These are phyloP conservation scores for Mythimna albipuncta DNA, from an alignment of 2,888 invertebrate genomes.

Conservation along the genomic window DNA sequence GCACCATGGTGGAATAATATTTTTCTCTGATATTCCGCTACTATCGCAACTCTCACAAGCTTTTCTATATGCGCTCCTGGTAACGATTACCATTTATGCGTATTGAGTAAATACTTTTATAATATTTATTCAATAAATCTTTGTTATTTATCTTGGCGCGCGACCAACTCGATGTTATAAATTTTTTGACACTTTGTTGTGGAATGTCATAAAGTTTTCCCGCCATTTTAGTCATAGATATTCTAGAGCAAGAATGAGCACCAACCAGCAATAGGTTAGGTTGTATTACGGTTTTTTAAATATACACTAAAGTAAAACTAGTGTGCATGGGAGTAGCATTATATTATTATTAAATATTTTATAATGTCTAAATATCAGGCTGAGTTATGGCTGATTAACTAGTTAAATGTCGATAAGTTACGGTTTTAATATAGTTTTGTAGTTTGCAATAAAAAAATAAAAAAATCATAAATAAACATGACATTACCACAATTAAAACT, in stretches of 20 bases:
- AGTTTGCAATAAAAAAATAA: background rate
- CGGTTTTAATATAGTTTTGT: constrained; percentile 14
- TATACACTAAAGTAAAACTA: background rate
- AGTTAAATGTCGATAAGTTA: background rate
- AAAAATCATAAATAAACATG: background rate
- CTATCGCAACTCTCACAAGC: constrained; percentile 73
- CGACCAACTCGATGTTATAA: constrained; percentile 55
- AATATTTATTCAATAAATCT: constrained; percentile 28
- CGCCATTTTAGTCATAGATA: constrained; percentile 26
- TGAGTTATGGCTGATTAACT: background rate
- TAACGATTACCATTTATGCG: constrained; percentile 75
- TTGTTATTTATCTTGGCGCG: constrained; percentile 24
- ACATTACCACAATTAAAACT: background rate
- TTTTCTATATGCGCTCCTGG: constrained; percentile 73
- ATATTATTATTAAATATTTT: background rate
- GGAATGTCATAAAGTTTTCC: constrained; percentile 32
- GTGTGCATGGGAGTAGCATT: background rate
- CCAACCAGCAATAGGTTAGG: background rate
- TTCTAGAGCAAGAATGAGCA: background rate
- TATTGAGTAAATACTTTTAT: constrained; percentile 15
- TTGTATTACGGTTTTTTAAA: background rate
- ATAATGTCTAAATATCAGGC: background rate
- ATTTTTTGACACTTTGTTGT: constrained; percentile 35
- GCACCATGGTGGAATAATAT: constrained; percentile 81
- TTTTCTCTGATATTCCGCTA: constrained; percentile 74